phyloP scores from a whole-genome alignment of 2,888 invertebrate species.

The Epistrophe eligans region DNA sequence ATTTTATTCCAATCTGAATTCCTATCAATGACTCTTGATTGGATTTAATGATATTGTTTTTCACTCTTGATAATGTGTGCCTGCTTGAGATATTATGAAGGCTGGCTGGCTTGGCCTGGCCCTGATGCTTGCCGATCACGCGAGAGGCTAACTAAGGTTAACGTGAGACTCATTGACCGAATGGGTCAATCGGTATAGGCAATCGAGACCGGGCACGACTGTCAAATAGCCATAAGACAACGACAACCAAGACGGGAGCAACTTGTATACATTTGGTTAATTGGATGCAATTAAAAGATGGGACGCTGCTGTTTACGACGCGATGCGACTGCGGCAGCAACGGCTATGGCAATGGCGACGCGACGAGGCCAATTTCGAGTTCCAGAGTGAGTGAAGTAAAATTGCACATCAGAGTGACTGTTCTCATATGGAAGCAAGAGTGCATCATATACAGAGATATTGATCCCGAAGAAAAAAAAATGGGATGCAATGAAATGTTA shows the following conservation, averaged over 20 bases:
- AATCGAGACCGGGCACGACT: slow-evolving; percentile 52
- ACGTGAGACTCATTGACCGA: slow-evolving; percentile 81
- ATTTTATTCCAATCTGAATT: slow-evolving; percentile 65
- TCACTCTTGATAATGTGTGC: slow-evolving; percentile 56
- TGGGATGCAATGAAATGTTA: slow-evolving; percentile 17
- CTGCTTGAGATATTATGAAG: slow-evolving; percentile 50
- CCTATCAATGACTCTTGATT: slow-evolving; percentile 71
- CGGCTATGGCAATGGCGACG: too few relatives aligned
- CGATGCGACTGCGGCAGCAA: neutral
- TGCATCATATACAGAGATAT: slow-evolving; percentile 29
- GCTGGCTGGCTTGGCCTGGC: slow-evolving; percentile 31
- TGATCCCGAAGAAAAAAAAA: slow-evolving; percentile 19
- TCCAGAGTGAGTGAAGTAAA: slow-evolving; percentile 41
- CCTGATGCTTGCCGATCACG: slow-evolving; percentile 58
- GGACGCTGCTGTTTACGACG: neutral
- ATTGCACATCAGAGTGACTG: slow-evolving; percentile 41
- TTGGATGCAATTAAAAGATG: slow-evolving; percentile 69
- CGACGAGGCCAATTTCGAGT: slow-evolving; percentile 20
- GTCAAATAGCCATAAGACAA: slow-evolving; percentile 7
- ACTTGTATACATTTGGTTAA: slow-evolving; percentile 51
- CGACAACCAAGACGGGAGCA: slow-evolving; percentile 9
- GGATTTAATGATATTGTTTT: slow-evolving; percentile 74
- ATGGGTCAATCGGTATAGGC: slow-evolving; percentile 79
- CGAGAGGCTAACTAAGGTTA: slow-evolving; percentile 83
- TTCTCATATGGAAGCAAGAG: slow-evolving; percentile 5